Evolutionary conservation across 2,797 vertebrate genomes (phyloP).

Genomic region (Cephalopachus bancanus): DNA sequence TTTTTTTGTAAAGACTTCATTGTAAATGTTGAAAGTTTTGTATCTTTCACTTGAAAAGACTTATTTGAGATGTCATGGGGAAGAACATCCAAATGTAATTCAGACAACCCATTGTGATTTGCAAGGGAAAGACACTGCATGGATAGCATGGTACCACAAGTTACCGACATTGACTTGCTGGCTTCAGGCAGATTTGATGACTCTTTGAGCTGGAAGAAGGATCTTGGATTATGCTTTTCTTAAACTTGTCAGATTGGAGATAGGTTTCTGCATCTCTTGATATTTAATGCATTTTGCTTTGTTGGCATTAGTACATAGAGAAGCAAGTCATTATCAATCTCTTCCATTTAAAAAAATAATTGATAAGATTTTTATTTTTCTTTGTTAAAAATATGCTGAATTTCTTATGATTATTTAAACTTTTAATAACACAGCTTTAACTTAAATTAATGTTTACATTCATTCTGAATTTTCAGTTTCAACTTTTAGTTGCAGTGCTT

Average conservation of each 20-base stretch:
- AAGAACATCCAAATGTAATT: conserved; percentile 18
- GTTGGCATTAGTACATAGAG: neutral
- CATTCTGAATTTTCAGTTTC: neutral
- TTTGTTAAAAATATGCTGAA: neutral
- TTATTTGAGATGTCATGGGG: conserved; percentile 25
- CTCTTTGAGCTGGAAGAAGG: neutral
- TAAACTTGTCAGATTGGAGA: neutral
- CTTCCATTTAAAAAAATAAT: neutral
- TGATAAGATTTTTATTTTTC: neutral
- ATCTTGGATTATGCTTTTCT: neutral
- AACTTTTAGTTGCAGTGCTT: neutral
- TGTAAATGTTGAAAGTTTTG: conserved; percentile 66
- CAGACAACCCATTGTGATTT: neutral
- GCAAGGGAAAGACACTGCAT: neutral
- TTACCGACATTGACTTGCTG: neutral
- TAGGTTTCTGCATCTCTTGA: conserved; percentile 9
- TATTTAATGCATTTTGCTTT: neutral
- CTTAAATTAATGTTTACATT: neutral
- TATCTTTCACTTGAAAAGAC: conserved; percentile 42
- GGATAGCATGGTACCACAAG: neutral
- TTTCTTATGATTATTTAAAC: neutral
- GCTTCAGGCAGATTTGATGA: neutral
- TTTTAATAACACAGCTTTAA: neutral
- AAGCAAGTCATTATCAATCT: neutral
- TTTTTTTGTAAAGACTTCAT: conserved; percentile 62